Base-by-base conservation (phyloP, 2,888 invertebrate genomes). In the Amphipyra tragopoginis region DNA sequence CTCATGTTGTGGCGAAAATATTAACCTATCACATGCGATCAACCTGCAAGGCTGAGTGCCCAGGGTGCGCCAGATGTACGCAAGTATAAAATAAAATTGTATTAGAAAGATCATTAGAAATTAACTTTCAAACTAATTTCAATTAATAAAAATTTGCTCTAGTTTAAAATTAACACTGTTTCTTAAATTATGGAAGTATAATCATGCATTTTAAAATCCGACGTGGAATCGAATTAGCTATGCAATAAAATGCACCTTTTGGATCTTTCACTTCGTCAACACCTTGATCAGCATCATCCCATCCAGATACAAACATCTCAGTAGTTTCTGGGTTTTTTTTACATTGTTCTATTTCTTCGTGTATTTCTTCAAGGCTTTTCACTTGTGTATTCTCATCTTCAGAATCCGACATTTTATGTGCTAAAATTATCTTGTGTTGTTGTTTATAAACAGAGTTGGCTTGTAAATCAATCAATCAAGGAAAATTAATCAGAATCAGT, bases 271-370 rank as follows among this genome's bases (percentile, higher is more conserved):
- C 96, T 74, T 95, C 93, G 66, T 97, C 96, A 10, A 98, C 95
- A 64, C 96, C 96, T 75, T 96, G 95, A 82, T 97, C 96, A 43
- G 96, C 96, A 84, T 97, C 97, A 80, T 98, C 98, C 97, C 97
- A 98, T 52, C 97, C 97, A 83, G 98, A 98, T 0, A 98, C 97
- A 86, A 96, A 96, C 96, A 96, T 96, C n/a, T 95, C 95, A 57
- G 92, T 88, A 34, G 94, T 94, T 60, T 87, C 87, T 38, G 93
- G 93, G 78, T 94, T 89, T 60, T 69, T 87, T 81, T 95, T 95
- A 70, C 75, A 88, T 65, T 81, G 80, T 54, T 91, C 85, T 63
- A 95, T 95, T 81, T 94, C 93, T 58, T 91, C 84, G 15, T 90
- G 84, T 49, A 95, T 88, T 68, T 90, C 89, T 65, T 86, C 75